phyloP scores from a whole-genome alignment of 2,888 invertebrate genomes.

The Tenthredo scrophulariae region DNA sequence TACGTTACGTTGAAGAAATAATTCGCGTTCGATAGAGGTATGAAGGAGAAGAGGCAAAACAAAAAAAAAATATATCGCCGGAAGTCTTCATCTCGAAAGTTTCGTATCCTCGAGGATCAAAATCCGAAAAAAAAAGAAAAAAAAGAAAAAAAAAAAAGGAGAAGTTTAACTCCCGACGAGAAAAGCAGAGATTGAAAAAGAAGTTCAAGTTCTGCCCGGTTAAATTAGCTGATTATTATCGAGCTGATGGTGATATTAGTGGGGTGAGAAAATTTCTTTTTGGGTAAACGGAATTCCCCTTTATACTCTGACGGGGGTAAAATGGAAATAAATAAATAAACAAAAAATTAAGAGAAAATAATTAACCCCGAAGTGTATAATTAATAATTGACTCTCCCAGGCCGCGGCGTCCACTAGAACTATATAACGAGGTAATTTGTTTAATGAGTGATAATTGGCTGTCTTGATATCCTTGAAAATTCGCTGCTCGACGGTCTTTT shows the following conservation, averaged over 20 bases:
- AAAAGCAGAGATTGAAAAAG: neutral
- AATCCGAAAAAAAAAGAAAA: neutral
- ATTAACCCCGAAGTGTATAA: neutral
- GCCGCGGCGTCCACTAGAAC: neutral
- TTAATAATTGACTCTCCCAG: too few species aligned
- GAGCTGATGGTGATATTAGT: too few species aligned
- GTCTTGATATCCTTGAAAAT: slow-evolving; percentile 20
- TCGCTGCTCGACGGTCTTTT: neutral
- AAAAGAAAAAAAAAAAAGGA: neutral
- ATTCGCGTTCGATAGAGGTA: neutral
- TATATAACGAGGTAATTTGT: slow-evolving; percentile 7
- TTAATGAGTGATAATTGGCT: slow-evolving; percentile 25
- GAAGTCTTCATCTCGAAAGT: neutral
- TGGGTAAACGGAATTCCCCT: too few species aligned
- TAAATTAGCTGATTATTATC: neutral
- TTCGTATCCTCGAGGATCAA: neutral
- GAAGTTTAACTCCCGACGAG: neutral
- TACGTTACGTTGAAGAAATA: neutral
- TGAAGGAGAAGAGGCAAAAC: neutral
- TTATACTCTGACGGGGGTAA: too few species aligned
- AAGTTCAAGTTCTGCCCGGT: neutral
- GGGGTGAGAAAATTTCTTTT: too few species aligned
- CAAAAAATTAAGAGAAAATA: neutral
- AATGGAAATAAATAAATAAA: too few species aligned
- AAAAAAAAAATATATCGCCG: neutral